Evolutionary conservation across 2,113 vertebrate genomes (phyloP), one percentile per base, ranked within the genome.

Genomic region (Damaliscus lunatus): DNA sequence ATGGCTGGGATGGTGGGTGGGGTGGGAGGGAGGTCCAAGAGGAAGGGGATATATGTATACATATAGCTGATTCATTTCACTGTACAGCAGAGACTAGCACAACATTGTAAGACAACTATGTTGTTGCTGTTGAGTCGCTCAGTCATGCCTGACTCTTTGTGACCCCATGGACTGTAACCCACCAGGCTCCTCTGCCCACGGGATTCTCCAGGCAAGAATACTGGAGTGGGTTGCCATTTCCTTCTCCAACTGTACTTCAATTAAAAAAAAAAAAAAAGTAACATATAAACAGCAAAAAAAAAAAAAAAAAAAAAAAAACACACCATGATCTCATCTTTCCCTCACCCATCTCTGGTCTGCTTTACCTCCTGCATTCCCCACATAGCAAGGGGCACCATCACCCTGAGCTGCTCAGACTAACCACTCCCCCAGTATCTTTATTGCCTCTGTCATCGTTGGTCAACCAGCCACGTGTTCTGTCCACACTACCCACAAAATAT

Each of bases 231-330:
- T n/a, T n/a, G n/a, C n/a, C n/a, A n/a, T n/a, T n/a, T n/a, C n/a
- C n/a, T n/a, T n/a, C n/a, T n/a, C n/a, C n/a, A n/a, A n/a, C n/a
- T n/a, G n/a, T n/a, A n/a, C n/a, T n/a, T n/a, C n/a, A n/a, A n/a
- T n/a, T n/a, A n/a, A n/a, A n/a, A n/a, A n/a, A n/a, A n/a, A n/a
- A n/a, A n/a, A n/a, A n/a, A n/a, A n/a, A n/a, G n/a, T n/a, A n/a
- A n/a, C n/a, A n/a, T n/a, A n/a, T n/a, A n/a, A n/a, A n/a, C n/a
- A n/a, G n/a, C n/a, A n/a, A 21, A 10, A 16, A n/a, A n/a, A n/a
- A n/a, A n/a, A n/a, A n/a, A n/a, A n/a, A n/a, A 33, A 15, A 7
- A 15, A 3, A 3, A 16, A 1, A 3, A 16, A 0, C 10, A 36
- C 5, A n/a, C 21, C 67, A 74, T 29, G 53, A 60, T 17, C 3